Evolutionary conservation across 2,888 invertebrate genomes (phyloP), one percentile per base, ranked within the genome.

Genomic region (Torymus auratus): DNA sequence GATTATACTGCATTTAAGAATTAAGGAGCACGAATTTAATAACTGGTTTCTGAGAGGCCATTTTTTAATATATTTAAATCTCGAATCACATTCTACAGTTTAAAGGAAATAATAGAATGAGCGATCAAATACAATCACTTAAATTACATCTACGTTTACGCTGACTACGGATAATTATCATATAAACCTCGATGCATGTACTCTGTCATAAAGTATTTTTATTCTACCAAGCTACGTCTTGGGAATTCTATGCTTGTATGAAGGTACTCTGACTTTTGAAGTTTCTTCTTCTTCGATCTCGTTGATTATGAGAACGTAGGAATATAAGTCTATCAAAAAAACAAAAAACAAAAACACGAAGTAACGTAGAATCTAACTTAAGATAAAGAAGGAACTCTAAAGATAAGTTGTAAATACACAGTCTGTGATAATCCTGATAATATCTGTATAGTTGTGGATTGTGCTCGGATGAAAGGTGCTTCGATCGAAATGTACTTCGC

Each of bases 361-460:
- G 70, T 78, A 81, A 67, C 50, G 75, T 82, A 78, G 69, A 78
- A 70, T 76, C 60, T 78, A 83, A 76, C 62, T 82, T 77, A 83
- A 80, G 70, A 82, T 82, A 83, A 85, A 80, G 84, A 85, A 83
- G 82, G 83, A 80, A 84, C 83, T 84, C 84, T 88, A 86, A 83
- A 82, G 83, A 86, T 89, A 90, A 90, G 88, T 88, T 90, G 89
- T 91, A 91, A 88, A 91, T 91, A 91, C 87, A 91, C 89, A 90
- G 90, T 90, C 91, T 91, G 91, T 91, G 91, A 91, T 91, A 91
- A 91, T 90, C 88, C 88, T 87, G 88, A 87, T 87, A 87, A 87
- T 86, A 86, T 86, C 85, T 86, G 85, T 84, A 84, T 86, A 86
- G 84, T 83, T 86, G 85, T 85, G 85, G 85, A 86, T 85, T 83